A percentile compares a stretch with the other conserved stretches of the same genome.
These are phyloP conservation scores for Benthosema pterotum DNA, from an alignment of 2,797 vertebrate genomes.

Conservation along the genomic window DNA sequence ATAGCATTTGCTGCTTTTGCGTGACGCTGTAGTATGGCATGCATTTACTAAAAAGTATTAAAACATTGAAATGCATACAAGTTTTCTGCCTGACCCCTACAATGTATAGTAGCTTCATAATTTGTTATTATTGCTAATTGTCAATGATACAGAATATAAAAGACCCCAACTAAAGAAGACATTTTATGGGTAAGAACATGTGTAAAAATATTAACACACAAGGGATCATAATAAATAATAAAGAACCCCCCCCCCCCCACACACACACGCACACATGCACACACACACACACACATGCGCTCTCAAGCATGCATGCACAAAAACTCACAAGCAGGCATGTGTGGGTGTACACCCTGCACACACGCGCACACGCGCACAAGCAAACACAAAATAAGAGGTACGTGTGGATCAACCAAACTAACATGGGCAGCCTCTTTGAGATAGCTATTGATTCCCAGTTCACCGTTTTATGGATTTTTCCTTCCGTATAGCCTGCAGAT, in stretches of 20 bases:
- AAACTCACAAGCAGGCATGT: constrained; percentile 33
- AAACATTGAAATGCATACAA: no score
- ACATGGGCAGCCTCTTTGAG: constrained; percentile 67
- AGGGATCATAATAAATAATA: no score
- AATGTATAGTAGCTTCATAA: no score
- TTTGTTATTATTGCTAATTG: no score
- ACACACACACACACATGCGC: constrained; percentile 12
- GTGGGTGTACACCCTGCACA: constrained; percentile 60
- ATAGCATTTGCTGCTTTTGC: no score
- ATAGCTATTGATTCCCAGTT: constrained; percentile 79
- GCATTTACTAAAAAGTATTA: no score
- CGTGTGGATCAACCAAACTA: constrained; percentile 65
- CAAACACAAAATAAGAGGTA: constrained; percentile 27
- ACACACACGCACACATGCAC: background rate
- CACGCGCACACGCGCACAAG: background rate
- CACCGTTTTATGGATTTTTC: constrained; percentile 73
- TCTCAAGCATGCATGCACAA: constrained; percentile 12
- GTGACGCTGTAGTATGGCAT: no score
- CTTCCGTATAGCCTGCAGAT: constrained; percentile 67
- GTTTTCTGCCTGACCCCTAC: no score
- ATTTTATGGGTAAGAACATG: no score
- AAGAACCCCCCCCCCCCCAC: background rate
- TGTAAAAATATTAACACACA: background rate
- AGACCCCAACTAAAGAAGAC: constrained; percentile 34
- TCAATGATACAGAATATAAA: constrained; percentile 49